These are phyloP conservation scores for Flexamia atlantica DNA, from an alignment of 2,888 invertebrate genomes.

Conservation along the genomic window DNA sequence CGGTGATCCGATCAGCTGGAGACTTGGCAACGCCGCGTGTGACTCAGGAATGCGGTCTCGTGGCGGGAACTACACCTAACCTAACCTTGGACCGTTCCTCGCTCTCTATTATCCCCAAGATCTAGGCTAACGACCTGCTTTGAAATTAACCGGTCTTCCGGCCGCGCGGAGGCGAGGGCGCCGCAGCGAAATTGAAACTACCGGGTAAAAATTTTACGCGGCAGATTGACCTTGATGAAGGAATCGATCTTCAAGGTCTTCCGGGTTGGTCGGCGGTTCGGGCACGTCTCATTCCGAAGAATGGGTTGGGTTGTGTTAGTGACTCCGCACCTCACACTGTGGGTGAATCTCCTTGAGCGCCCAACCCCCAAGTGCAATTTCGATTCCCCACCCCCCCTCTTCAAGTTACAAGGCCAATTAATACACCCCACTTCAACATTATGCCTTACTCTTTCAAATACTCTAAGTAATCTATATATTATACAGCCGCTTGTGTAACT, in stretches of 20 bases:
- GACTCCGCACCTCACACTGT: too few species aligned
- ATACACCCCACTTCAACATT: too few species aligned
- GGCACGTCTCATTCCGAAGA: too few species aligned
- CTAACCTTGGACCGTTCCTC: constrained; percentile 49
- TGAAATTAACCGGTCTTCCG: constrained; percentile 43
- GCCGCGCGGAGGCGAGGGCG: background rate
- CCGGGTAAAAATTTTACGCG: background rate
- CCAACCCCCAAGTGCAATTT: too few species aligned
- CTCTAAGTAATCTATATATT: too few species aligned
- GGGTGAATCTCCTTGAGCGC: too few species aligned
- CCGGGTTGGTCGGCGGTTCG: too few species aligned
- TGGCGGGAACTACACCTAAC: constrained; percentile 55
- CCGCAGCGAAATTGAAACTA: constrained; percentile 44
- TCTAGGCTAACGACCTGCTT: constrained; percentile 54
- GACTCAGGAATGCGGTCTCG: constrained; percentile 50
- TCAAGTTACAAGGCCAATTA: too few species aligned
- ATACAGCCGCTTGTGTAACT: too few species aligned
- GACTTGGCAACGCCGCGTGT: constrained; percentile 57
- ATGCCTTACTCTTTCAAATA: too few species aligned
- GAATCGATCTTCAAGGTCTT: background rate
- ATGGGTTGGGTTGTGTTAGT: too few species aligned
- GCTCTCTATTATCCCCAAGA: constrained; percentile 28
- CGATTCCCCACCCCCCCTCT: too few species aligned
- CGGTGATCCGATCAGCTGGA: constrained; percentile 38
- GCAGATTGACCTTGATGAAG: background rate